Evolutionary conservation across 2,888 invertebrate species (phyloP), one percentile per base, ranked within the genome.

Genomic region (Drymonia ruficornis): DNA sequence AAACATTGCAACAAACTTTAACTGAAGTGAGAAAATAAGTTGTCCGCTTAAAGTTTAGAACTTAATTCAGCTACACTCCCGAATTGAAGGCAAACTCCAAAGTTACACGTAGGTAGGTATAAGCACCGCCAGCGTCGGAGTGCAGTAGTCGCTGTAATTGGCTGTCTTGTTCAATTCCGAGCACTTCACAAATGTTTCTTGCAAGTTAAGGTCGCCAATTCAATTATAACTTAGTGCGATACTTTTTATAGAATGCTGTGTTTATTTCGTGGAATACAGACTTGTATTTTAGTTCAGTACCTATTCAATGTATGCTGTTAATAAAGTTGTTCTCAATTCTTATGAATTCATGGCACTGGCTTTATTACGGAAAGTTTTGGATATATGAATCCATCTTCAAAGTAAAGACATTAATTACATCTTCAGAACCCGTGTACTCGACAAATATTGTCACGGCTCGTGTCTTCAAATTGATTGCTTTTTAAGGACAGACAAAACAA

Each of bases 61-160:
- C 19, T 19, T 23, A 40, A 40, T 16, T 40, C 16, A 18, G 43
- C 18, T 13, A 6, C 18, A 19, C 13, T 23, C 43, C 13, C 43
- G 19, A 43, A 43, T 19, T 43, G 19, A 40, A 43, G 43, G 19
- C 1, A 43, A 43, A 43, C 19, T 43, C 12, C 5, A 19, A 43
- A 43, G 43, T 19, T 43, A 23, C 19, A 43, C 2, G 43, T n/a
- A n/a, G n/a, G n/a, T n/a, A n/a, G n/a, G n/a, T 19, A 43, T 43
- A 18, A 43, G 43, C 11, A 40, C 42, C 45, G 45, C n/a, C 28
- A 11, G n/a, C 13, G 45, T 18, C 7, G n/a, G 54, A 46, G 36
- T 52, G 50, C 53, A 56, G 62, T 59, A 56, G 45, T 61, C 50
- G 58, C 57, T 47, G 57, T 65, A 73, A 68, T 68, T 68, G 65